A percentile compares a stretch with the other conserved stretches of the same genome.
Conservation (phyloP, 2,888 invertebrate genomes). For the Eupithecia insigniata region DNA sequence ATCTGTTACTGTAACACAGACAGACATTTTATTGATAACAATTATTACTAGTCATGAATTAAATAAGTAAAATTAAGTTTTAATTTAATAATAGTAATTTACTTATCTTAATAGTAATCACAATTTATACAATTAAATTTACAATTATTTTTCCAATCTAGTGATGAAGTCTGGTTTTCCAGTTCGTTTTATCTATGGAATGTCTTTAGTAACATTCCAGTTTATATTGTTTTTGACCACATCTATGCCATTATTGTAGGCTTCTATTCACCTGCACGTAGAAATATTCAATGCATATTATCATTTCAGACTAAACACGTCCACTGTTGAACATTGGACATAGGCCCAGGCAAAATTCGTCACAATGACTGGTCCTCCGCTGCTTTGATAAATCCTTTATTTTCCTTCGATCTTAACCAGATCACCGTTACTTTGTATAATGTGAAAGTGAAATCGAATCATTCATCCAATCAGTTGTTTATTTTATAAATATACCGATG, state of each 20-base stretch:
- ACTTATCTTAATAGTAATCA: too few species aligned
- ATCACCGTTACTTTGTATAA: neutral
- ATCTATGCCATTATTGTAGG: neutral
- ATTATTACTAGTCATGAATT: too few species aligned
- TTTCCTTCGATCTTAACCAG: neutral
- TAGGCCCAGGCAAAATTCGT: neutral
- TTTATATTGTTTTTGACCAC: neutral
- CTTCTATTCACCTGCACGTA: neutral
- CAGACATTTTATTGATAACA: too few species aligned
- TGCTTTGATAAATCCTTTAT: neutral
- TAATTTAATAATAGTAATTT: too few species aligned
- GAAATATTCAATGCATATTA: neutral
- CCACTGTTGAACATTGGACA: neutral
- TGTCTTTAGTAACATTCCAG: neutral
- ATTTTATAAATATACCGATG: neutral
- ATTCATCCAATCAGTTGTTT: neutral
- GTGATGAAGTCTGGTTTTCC: neutral
- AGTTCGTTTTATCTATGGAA: neutral
- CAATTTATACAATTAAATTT: too few species aligned
- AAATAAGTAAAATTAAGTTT: too few species aligned
- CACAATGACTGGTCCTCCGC: neutral
- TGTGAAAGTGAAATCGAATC: neutral
- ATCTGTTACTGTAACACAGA: neutral
- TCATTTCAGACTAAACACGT: neutral
- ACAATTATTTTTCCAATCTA: neutral